Evolutionary conservation across 2,888 invertebrate species (phyloP), one percentile per base, ranked within the genome.

Genomic region (Podabrus alpinus): DNA sequence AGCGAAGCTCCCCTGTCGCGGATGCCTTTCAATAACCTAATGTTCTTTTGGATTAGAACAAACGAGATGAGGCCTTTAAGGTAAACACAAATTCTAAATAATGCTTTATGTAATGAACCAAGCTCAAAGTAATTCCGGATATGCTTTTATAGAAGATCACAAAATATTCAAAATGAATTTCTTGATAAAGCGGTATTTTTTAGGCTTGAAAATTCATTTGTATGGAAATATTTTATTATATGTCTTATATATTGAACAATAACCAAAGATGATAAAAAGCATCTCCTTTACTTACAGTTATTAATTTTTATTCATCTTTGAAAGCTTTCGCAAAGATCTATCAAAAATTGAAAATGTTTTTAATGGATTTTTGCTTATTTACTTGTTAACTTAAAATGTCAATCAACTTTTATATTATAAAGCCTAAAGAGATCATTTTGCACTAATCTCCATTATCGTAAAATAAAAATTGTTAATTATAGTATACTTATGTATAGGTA

Each of bases 1-100:
- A 84, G 85, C 82, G 81, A 67, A 71, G 73, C 73, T 78, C 81
- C 83, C 80, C 79, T 78, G 74, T 74, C 72, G 70, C 77, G 78
- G 84, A 83, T 84, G 83, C 83, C 84, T 85, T 86, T 86, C 86
- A 86, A 86, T 86, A 85, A 84, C 80, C 83, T 84, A 84, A 86
- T 85, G 85, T 84, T 85, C 85, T 84, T 81, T 85, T 84, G 82
- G 83, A 85, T 86, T 85, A 84, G 85, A 85, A 86, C 85, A 86
- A 86, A 84, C 85, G 85, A 83, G 81, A 81, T 82, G 80, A 79
- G 82, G 83, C 84, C 81, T 84, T 84, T 82, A 85, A 86, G 83
- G 85, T 85, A 86, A 85, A 86, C 83, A 83, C 78, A 81, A 83
- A 84, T 84, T 81, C 84, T 83, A 83, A 86, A 85, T 85, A 85